Conservation (phyloP, 2,888 invertebrate species). For the Coecobrya sp. region DNA sequence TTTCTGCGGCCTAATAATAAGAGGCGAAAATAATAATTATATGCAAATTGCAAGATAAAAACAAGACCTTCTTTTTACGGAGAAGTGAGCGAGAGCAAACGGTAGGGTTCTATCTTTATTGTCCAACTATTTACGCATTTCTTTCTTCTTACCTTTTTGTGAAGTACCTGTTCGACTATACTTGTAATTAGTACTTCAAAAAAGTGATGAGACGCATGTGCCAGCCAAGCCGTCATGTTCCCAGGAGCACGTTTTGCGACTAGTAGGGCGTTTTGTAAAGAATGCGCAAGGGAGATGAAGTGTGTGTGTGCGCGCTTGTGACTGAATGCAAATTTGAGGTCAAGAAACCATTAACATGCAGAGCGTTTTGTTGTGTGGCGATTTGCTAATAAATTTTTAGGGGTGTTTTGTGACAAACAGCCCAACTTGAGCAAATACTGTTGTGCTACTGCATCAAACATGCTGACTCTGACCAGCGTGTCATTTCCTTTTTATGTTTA, state of each 20-base stretch:
- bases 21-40: conserved; percentile 28
- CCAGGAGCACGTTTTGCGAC: conserved; percentile 44
- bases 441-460: conserved; percentile 4
- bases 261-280: conserved; percentile 34
- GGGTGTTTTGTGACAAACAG: conserved; percentile 24
- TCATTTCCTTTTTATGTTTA: conserved; percentile 15
- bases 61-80: conserved; percentile 38
- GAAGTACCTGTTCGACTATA: conserved; percentile 51
- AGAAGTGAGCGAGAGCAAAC: conserved; percentile 21
- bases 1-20: conserved; percentile 33
- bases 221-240: conserved; percentile 38
- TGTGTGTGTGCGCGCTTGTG: not conserved
- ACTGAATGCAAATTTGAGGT: conserved; percentile 51
- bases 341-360: conserved; percentile 63
- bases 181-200: conserved; percentile 59
- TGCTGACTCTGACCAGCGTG: conserved; percentile 34
- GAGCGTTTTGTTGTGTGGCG: conserved; percentile 32
- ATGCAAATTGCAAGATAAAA: conserved; percentile 65
- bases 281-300: not conserved
- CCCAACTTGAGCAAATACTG: conserved; percentile 4
- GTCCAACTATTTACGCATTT: conserved; percentile 19
- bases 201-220: conserved; percentile 40
- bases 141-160: conserved; percentile 1
- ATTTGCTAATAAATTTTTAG: conserved; percentile 43
- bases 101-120: conserved; percentile 21